phyloP scores from a whole-genome alignment of 1,140 invertebrate genomes.

The Frieseomelitta varia region DNA sequence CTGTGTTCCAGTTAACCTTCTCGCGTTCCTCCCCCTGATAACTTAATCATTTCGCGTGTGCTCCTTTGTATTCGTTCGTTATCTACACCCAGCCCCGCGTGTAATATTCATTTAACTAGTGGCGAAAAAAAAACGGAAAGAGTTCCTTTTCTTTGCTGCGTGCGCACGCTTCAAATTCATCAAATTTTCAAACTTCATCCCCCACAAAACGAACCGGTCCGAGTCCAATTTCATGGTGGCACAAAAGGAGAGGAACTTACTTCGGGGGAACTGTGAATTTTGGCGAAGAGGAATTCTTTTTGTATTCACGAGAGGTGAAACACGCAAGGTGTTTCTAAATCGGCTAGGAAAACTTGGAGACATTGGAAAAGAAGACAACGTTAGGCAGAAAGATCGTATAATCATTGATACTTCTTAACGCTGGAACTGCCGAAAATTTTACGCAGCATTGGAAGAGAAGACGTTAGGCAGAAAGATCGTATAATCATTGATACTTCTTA shows the following conservation, averaged over 20 bases:
- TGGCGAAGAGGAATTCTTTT: too few relatives aligned
- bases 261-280: too few relatives aligned
- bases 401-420: too few relatives aligned
- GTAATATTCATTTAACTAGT: not conserved
- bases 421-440: too few relatives aligned
- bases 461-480: too few relatives aligned
- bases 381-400: too few relatives aligned
- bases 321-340: too few relatives aligned
- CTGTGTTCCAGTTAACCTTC: not conserved
- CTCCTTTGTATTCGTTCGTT: conserved; percentile 5
- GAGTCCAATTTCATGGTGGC: not conserved
- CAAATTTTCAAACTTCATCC: not conserved
- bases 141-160: not conserved
- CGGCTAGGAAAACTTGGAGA: too few relatives aligned
- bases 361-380: too few relatives aligned
- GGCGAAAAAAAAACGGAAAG: not conserved
- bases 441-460: too few relatives aligned
- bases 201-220: not conserved
- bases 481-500: too few relatives aligned
- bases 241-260: not conserved
- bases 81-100: not conserved
- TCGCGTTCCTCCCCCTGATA: not conserved
- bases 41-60: not conserved
- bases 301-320: too few relatives aligned
- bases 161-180: not conserved